Conservation (phyloP, 2,113 vertebrate species). For the Oxyruncus cristatus region DNA sequence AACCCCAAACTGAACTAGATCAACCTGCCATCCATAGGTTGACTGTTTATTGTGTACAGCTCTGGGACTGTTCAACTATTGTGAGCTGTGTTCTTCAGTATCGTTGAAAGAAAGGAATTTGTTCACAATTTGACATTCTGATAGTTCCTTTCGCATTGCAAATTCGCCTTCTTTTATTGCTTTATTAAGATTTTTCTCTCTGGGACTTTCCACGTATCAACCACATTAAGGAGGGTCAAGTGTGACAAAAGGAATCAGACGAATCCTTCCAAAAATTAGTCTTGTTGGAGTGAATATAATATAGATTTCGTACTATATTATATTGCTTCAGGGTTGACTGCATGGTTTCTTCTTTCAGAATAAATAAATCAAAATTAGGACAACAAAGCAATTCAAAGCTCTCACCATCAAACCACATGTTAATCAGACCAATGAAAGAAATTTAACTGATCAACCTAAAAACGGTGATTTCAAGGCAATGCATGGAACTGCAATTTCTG, state of each 20-base stretch:
- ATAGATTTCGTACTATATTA: background rate
- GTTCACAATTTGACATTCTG: background rate
- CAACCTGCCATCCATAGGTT: background rate
- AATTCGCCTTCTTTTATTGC: background rate
- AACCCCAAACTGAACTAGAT: background rate
- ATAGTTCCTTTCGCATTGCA: background rate
- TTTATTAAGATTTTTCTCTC: background rate
- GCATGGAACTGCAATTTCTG: background rate
- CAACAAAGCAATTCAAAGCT: background rate
- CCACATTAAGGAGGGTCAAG: background rate
- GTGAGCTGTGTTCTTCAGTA: background rate
- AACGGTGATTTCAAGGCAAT: background rate
- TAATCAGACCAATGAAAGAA: background rate
- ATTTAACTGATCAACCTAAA: background rate
- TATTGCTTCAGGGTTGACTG: background rate
- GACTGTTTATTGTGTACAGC: background rate
- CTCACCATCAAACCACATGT: background rate
- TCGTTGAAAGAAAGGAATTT: background rate
- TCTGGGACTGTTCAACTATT: background rate
- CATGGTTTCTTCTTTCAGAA: conserved; percentile 14
- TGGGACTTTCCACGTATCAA: background rate
- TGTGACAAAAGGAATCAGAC: background rate
- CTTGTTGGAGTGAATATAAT: background rate
- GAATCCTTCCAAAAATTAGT: background rate
- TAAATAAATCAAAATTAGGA: conserved; percentile 6